phyloP scores from a whole-genome alignment of 2,888 invertebrate genomes.

The Hemistola chrysoprasaria region DNA sequence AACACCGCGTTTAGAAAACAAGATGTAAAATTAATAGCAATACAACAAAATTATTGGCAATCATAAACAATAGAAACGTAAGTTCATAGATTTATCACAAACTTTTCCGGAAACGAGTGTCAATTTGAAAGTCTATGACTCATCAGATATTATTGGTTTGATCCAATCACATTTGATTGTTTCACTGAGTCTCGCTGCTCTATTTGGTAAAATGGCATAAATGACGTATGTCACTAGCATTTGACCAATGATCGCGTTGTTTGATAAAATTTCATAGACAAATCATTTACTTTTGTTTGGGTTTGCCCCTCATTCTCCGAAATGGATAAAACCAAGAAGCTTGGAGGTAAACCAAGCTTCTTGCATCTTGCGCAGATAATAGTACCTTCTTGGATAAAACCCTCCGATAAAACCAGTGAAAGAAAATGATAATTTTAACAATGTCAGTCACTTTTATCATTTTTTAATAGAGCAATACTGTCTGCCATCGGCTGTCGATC shows the following conservation, averaged over 20 bases:
- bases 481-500: too few relatives aligned
- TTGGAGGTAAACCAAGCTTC: too few relatives aligned
- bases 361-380: too few relatives aligned
- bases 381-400: too few relatives aligned
- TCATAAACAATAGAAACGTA: conserved; percentile 56
- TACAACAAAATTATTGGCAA: conserved; percentile 22
- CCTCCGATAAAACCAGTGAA: too few relatives aligned
- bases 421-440: too few relatives aligned
- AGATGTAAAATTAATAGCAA: conserved; percentile 10
- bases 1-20: neutral
- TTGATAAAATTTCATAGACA: conserved; percentile 10
- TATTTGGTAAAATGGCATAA: conserved; percentile 20
- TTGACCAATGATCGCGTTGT: conserved; percentile 10
- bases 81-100: conserved; percentile 59
- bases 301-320: too few relatives aligned
- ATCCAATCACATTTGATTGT: conserved; percentile 9
- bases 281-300: neutral
- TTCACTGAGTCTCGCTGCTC: conserved; percentile 6
- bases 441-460: too few relatives aligned
- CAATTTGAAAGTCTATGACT: conserved; percentile 75
- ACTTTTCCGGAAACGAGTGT: conserved; percentile 80
- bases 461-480: too few relatives aligned
- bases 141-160: conserved; percentile 55
- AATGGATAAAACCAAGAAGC: too few relatives aligned
- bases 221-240: neutral